phyloP scores from a whole-genome alignment of 1,140 invertebrate genomes.

The Metaphire vulgaris region DNA sequence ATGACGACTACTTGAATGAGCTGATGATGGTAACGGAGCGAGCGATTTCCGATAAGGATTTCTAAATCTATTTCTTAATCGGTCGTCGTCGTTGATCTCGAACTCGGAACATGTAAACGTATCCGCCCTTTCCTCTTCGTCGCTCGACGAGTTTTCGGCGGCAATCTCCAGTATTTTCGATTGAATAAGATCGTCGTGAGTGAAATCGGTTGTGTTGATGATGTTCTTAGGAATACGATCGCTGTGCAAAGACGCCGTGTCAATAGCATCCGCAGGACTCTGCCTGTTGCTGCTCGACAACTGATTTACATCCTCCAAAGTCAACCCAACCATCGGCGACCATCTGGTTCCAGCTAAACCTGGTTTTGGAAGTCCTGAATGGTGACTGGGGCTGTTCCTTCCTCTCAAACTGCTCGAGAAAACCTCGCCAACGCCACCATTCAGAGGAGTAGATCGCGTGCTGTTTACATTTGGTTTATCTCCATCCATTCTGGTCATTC shows the following conservation, averaged over 20 bases:
- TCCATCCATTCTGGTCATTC: background rate
- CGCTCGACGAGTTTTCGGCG: constrained; percentile 67
- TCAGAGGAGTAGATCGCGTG: constrained; percentile 20
- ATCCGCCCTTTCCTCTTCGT: constrained; percentile 70
- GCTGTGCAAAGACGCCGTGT: constrained; percentile 75
- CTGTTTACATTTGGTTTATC: background rate
- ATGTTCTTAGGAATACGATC: constrained; percentile 58
- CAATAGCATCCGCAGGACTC: constrained; percentile 81
- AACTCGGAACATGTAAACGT: constrained; percentile 97
- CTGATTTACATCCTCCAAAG: constrained; percentile 84
- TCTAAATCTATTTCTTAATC: background rate
- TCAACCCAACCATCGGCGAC: constrained; percentile 62
- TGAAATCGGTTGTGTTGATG: constrained; percentile 46
- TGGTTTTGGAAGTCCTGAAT: no score
- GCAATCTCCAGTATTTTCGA: constrained; percentile 31
- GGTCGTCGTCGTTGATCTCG: constrained; percentile 76
- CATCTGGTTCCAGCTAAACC: constrained; percentile 15
- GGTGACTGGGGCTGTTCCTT: constrained; percentile 3
- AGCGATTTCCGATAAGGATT: background rate
- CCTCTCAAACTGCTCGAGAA: constrained; percentile 13
- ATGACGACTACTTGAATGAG: background rate
- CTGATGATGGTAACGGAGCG: background rate
- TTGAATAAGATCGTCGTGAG: constrained; percentile 43
- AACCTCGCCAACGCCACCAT: constrained; percentile 7
- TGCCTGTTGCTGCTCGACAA: constrained; percentile 72